Evolutionary conservation across 2,113 vertebrate species (phyloP), one percentile per base, ranked within the genome.

Genomic region (Amazona guildingii): DNA sequence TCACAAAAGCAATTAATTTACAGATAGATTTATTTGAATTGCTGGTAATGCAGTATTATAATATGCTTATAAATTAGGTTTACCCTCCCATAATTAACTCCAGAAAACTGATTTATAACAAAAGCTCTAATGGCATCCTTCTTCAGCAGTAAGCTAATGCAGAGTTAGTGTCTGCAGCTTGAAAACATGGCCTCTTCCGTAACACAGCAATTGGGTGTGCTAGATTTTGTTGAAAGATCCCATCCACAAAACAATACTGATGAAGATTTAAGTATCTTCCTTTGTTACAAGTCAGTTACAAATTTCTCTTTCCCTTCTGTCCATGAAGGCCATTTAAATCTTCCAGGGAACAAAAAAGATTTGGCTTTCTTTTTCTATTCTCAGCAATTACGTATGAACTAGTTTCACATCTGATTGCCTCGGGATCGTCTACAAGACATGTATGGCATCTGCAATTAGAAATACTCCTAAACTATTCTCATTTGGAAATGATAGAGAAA

Each of bases 11-110:
- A 83, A 41, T 90, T 95, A 70, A 83, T 73, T 96, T 76, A 74
- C 48, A 37, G 8, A 95, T 15, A 87, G 59, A 69, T 81, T 52
- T 95, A 87, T 66, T 49, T 97, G 83, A 95, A 96, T 96, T 84
- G 86, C 14, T 74, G 29, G 87, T 87, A 96, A 75, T 92, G 78
- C 59, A 67, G 74, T 86, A 83, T 61, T 54, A 79, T 81, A 83
- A 54, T 62, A 62, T 57, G 35, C 46, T 33, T 78, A 43, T 75
- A 39, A 92, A 79, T 94, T 62, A 79, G 21, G 57, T 52, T 67
- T 6, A 48, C 12, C 8, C 17, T 74, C 17, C 12, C 19, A 51
- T 67, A 74, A 59, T 66, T 67, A 46, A 54, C 35, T 81, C 61
- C 39, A 69, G 35, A 76, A 75, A 90, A 44, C 15, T 66, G 37